phyloP scores from a whole-genome alignment of 2,888 invertebrate species.

The Melitaea athalia region DNA sequence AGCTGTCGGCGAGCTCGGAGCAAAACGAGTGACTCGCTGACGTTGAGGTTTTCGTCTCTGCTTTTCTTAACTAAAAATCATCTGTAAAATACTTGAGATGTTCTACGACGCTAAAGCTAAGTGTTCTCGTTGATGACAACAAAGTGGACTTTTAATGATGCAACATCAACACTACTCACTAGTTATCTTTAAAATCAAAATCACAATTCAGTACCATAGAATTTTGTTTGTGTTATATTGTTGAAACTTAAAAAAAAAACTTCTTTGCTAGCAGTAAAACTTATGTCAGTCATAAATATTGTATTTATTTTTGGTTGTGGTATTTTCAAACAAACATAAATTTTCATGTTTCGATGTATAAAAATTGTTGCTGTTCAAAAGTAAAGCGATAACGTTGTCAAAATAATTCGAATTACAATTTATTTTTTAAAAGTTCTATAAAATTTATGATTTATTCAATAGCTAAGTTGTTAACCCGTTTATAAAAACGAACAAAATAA shows the following conservation, averaged over 20 bases:
- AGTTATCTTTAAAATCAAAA: neutral
- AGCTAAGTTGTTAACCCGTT: no score
- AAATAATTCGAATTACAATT: no score
- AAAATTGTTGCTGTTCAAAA: no score
- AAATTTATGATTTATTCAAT: no score
- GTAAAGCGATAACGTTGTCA: no score
- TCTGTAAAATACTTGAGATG: conserved; percentile 14
- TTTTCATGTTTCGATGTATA: no score
- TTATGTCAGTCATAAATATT: no score
- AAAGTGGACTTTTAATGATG: conserved; percentile 18
- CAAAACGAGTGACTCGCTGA: conserved; percentile 30
- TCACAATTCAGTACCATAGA: neutral
- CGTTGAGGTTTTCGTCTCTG: conserved; percentile 22
- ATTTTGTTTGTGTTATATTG: neutral
- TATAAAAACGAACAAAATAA: no score
- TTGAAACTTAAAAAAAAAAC: neutral
- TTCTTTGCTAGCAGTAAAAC: no score
- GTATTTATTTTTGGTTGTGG: no score
- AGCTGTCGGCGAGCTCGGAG: conserved; percentile 34
- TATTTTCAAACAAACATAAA: no score
- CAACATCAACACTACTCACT: neutral
- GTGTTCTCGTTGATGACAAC: conserved; percentile 26
- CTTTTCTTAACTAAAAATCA: conserved; percentile 23
- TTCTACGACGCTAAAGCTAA: conserved; percentile 18
- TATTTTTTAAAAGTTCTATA: no score